Evolutionary conservation across 2,113 vertebrate genomes (phyloP), one percentile per base, ranked within the genome.

Genomic region (Lasiurus borealis): DNA sequence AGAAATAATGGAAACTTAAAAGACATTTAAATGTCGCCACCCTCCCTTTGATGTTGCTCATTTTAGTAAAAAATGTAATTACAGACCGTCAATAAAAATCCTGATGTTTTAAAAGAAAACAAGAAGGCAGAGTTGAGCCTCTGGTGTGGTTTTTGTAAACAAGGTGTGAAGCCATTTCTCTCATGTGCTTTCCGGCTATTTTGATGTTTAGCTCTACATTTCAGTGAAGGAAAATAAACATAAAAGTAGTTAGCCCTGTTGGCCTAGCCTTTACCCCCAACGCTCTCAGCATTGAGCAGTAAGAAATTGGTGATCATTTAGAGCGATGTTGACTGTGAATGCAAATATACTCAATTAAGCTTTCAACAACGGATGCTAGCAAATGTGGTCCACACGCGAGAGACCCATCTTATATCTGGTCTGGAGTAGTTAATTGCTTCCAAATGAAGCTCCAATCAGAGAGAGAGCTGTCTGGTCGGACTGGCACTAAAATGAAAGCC

Each of bases 381-480:
- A 91, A 91, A 91, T 75, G 75, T 52, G 75, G 83, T 83, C 90
- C 71, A 16, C 54, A 83, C 92, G 82, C 92, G 78, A 34, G 85
- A 95, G 90, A 94, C 88, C 82, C 93, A 95, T 94, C 71, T 94
- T 96, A 95, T 88, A 92, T 96, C 86, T 96, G 48, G 91, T 78
- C 92, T 11, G 78, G 94, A 96, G 96, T 50, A 97, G 83, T 95
- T 73, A 96, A 93, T 76, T 97, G 75, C 82, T 92, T 97, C 85
- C 96, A 97, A 98, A 96, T 36, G 75, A 85, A 97, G 6, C 54
- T 97, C 88, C 52, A 94, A 90, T 19, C 78, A 93, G 92, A 84
- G 94, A 95, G 40, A 97, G 25, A 64, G 69, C 90, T 85, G 88
- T 78, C 50, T 72, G 15, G 12, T 96, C 4, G 82, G 50, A 31